Conservation (phyloP, 2,797 vertebrate genomes). For the Halcyon leucocephala region DNA sequence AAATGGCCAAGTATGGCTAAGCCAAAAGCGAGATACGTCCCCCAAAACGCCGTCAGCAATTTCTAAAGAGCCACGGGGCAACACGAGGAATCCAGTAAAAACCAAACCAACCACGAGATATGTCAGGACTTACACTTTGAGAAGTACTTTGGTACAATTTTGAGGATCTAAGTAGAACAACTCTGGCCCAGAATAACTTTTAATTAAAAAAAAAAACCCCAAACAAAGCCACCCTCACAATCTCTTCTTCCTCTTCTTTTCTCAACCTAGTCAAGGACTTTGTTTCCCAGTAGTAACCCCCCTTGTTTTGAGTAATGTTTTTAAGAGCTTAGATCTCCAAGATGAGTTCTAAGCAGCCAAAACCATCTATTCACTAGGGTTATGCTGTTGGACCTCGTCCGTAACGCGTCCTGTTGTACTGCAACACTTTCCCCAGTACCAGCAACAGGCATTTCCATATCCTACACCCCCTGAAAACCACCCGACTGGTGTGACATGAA, state of each 20-base stretch:
- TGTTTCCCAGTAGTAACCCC: neutral
- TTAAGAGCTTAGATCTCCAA: accelerated
- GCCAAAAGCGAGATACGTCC: accelerated
- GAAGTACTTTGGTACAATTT: neutral
- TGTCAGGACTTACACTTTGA: neutral
- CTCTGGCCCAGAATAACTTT: neutral
- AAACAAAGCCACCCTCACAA: no score
- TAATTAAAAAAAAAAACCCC: no score
- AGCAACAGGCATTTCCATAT: neutral
- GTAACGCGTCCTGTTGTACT: neutral
- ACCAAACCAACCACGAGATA: no score
- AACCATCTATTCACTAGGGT: accelerated
- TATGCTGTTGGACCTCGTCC: accelerated
- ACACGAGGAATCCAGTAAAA: neutral
- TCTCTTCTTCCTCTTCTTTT: neutral
- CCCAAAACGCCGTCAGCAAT: neutral
- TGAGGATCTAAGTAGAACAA: neutral
- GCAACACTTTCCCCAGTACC: neutral
- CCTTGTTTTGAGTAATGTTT: neutral
- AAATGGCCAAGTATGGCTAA: accelerated
- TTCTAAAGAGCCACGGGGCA: neutral
- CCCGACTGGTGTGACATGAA: neutral
- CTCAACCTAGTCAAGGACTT: neutral
- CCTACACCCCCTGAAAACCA: neutral
- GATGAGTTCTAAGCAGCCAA: neutral